These are phyloP conservation scores for Chromobotia macracanthus DNA, from an alignment of 2,797 vertebrate genomes.

Conservation along the genomic window DNA sequence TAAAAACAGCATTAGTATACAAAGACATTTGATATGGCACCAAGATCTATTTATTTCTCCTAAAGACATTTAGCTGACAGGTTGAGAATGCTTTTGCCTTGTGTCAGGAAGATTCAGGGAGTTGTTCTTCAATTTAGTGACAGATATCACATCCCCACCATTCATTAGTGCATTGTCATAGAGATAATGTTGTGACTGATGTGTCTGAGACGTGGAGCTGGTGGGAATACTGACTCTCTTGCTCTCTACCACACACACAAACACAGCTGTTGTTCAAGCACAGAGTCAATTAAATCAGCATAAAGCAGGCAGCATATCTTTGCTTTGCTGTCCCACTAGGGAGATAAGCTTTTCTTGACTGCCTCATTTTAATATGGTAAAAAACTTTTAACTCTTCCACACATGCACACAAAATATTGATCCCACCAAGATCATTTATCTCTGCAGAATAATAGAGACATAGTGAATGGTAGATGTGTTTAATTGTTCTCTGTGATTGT, in stretches of 20 bases:
- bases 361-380: conserved; percentile 1
- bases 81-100: conserved; percentile 16
- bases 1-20: not conserved
- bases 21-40: not conserved
- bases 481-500: not conserved
- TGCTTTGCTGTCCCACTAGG: conserved; percentile 9
- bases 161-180: conserved; percentile 37
- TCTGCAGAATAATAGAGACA: not conserved
- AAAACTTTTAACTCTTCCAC: not conserved
- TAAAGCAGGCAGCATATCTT: conserved; percentile 28
- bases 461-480: conserved; percentile 16
- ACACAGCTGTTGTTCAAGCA: conserved; percentile 10
- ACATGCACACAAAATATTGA: not conserved
- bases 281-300: conserved; percentile 28
- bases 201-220: conserved; percentile 9
- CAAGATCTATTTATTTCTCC: conserved; percentile 19
- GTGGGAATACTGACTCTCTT: not conserved
- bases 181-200: conserved; percentile 27
- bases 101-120: conserved; percentile 33
- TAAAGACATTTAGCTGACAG: conserved; percentile 34
- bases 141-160: conserved; percentile 16
- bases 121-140: conserved; percentile 11
- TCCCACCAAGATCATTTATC: conserved; percentile 11
- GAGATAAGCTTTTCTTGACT: conserved; percentile 26
- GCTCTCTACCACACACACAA: not conserved